Conservation (phyloP, 2,113 vertebrate genomes). For the Coryphaenoides rupestris region DNA sequence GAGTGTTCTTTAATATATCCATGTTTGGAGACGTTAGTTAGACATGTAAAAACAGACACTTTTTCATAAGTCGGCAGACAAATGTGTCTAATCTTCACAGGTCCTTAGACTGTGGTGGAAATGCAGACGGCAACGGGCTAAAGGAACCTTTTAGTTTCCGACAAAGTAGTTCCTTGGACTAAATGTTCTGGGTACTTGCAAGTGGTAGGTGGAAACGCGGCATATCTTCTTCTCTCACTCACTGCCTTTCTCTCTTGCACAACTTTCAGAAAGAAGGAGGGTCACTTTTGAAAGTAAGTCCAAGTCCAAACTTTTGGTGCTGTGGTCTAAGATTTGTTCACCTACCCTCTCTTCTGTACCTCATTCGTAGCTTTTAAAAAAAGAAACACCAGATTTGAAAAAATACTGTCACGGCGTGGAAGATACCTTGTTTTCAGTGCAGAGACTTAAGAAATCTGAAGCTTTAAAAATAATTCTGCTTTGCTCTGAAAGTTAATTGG, state of each 20-base stretch:
- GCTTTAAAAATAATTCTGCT: constrained; percentile 40
- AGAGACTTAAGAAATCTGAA: constrained; percentile 72
- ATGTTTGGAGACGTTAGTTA: too few species aligned
- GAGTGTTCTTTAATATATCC: too few species aligned
- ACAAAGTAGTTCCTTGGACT: too few species aligned
- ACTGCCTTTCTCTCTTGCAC: constrained; percentile 53
- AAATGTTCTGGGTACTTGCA: too few species aligned
- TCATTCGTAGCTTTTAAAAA: constrained; percentile 35
- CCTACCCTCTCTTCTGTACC: constrained; percentile 42
- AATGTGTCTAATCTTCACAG: too few species aligned
- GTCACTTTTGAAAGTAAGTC: constrained; percentile 80
- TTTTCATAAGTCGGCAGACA: too few species aligned
- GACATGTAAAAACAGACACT: too few species aligned
- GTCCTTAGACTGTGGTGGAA: too few species aligned
- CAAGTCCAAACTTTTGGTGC: constrained; percentile 41
- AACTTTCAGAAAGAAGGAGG: constrained; percentile 75
- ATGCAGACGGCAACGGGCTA: too few species aligned
- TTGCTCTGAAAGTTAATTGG: constrained; percentile 37
- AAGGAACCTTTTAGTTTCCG: too few species aligned
- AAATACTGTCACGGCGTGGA: too few species aligned
- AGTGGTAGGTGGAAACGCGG: too few species aligned
- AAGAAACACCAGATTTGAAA: constrained; percentile 65
- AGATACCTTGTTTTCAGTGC: constrained; percentile 47
- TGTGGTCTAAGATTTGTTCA: constrained; percentile 40
- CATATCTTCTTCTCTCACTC: background rate